Base-by-base conservation (phyloP, 2,888 invertebrate species). In the Synanthedon andrenaeformis region DNA sequence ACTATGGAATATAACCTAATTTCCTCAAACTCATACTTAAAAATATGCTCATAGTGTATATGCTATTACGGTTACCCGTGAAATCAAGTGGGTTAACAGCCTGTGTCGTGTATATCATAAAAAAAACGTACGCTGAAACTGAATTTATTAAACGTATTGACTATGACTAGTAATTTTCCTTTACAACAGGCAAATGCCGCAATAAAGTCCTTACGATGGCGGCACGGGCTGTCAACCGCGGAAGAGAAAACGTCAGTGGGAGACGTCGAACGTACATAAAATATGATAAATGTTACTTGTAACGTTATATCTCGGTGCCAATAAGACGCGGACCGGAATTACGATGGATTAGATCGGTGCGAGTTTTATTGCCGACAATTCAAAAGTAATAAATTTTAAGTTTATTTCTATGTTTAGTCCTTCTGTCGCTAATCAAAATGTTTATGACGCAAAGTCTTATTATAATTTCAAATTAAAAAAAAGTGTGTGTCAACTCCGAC, bases 231-330 rank as follows among this genome's bases (percentile, higher is more conserved):
- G 82, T 82, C 81, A 79, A 72, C 76, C 69, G 62, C 74, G 79
- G 77, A 82, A 77, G 82, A 84, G 82, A 82, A 79, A 81, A 71
- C 78, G 76, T 76, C 79, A 74, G 74, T 69, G 66, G 58, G 68
- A 72, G 63, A 82, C 72, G 79, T 85, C 82, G 79, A 82, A 78
- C 74, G 62, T 63, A 62, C 66, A 73, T 79, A 79, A 76, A 79
- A 75, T 81, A 82, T 84, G 85, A 85, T 84, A 82, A 85, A 84
- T 83, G 83, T 85, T 83, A 72, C 74, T 74, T 70, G 71, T 69
- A 69, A 67, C 70, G 66, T 65, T 65, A 64, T 63, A 62, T 57
- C 50, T 49, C 58, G 61, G 61, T 59, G 61, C 57, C 66, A 63
- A 60, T 62, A 55, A 14, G 49, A 57, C 71, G 28, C 17, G 56